Conservation (phyloP, 2,888 invertebrate species). For the Philonicus albiceps region DNA sequence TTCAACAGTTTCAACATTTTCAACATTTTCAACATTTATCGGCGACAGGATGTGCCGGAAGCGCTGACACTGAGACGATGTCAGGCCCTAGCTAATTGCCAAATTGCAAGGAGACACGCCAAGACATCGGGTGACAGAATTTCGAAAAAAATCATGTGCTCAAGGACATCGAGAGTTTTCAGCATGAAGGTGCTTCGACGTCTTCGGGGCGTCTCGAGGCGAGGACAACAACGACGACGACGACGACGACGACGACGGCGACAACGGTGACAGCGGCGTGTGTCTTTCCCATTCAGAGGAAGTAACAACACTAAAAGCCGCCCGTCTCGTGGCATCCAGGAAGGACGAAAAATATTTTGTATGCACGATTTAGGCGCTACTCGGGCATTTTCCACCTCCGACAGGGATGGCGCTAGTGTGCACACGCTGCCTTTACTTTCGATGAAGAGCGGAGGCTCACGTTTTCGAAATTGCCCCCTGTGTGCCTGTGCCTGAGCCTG, state of each 20-base stretch:
- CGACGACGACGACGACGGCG: neutral
- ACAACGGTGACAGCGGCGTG: neutral
- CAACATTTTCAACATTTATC: neutral
- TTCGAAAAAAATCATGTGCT: slow-evolving; percentile 32
- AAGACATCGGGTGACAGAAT: neutral
- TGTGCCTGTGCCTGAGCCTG: slow-evolving; percentile 15
- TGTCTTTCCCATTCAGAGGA: slow-evolving; percentile 49
- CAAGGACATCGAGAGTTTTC: slow-evolving; percentile 26
- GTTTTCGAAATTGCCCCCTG: slow-evolving; percentile 40
- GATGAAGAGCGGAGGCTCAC: slow-evolving; percentile 1
- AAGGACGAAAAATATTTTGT: slow-evolving; percentile 41
- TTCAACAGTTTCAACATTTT: neutral
- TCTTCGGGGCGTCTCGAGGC: neutral
- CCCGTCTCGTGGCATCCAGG: slow-evolving; percentile 45
- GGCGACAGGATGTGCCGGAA: neutral
- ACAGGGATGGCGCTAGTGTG: slow-evolving; percentile 38
- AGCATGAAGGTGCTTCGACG: neutral
- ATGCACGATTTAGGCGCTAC: slow-evolving; percentile 43
- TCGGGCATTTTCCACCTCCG: slow-evolving; percentile 43
- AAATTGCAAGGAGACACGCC: slow-evolving; percentile 14
- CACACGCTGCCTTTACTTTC: neutral
- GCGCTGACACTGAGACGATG: slow-evolving; percentile 4
- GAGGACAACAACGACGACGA: neutral
- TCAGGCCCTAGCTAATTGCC: slow-evolving; percentile 8
- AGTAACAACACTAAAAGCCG: slow-evolving; percentile 50